A percentile compares a stretch with the other conserved stretches of the same genome.
phyloP scores from a whole-genome alignment of 2,113 vertebrate genomes.

The Hippocampus mohnikei region DNA sequence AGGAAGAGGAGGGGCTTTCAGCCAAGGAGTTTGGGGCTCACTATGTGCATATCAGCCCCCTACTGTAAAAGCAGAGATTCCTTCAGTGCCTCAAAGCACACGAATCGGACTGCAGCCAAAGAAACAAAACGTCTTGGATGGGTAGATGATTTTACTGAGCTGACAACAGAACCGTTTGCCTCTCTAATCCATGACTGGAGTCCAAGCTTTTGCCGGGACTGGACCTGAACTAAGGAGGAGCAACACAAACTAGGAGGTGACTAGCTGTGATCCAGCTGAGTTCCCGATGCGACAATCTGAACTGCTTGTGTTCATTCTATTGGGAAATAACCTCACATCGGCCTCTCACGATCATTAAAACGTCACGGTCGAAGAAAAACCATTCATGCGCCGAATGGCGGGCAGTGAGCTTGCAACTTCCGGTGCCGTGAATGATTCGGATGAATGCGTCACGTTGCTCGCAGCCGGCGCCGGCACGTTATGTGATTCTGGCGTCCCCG shows the following conservation, averaged over 20 bases:
- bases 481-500: no score
- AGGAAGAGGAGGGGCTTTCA: constrained; percentile 31
- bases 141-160: constrained; percentile 35
- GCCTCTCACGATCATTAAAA: no score
- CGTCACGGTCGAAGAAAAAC: no score
- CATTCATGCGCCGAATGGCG: no score
- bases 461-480: no score
- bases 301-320: no score
- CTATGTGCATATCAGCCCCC: constrained; percentile 15
- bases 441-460: no score
- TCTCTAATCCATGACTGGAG: constrained; percentile 29
- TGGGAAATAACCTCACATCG: no score
- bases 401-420: no score
- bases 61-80: constrained; percentile 8
- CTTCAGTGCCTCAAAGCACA: not conserved
- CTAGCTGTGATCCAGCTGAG: not conserved
- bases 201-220: constrained; percentile 8
- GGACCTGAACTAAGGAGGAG: constrained; percentile 11
- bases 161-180: constrained; percentile 24
- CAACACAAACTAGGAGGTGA: not conserved
- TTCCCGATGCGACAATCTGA: not conserved
- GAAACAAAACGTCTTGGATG: constrained; percentile 25
- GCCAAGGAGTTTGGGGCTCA: constrained; percentile 32
- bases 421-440: no score
- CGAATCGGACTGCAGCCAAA: constrained; percentile 2